Evolutionary conservation across 2,113 vertebrate species (phyloP).

Genomic region (Zosterops japonicus): DNA sequence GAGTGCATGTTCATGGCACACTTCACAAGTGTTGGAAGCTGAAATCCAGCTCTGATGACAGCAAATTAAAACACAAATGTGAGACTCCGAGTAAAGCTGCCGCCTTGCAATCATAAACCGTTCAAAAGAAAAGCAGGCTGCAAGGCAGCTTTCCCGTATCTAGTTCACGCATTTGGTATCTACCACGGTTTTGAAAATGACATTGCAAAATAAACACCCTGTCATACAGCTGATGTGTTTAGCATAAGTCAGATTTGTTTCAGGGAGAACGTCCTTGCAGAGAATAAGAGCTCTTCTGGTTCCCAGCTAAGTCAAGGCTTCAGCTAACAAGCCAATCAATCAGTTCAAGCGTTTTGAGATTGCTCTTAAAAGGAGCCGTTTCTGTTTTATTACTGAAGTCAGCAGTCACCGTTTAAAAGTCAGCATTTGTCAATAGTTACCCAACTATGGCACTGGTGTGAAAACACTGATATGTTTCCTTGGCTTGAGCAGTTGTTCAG

Average conservation of each 20-base stretch:
- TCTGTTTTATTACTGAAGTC: not conserved
- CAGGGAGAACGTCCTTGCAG: not conserved
- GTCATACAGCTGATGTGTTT: not conserved
- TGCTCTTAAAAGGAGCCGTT: not conserved
- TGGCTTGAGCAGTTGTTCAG: conserved; percentile 11
- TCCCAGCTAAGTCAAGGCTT: not conserved
- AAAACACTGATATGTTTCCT: conserved; percentile 7
- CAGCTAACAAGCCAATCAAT: not conserved
- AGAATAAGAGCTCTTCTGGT: not conserved
- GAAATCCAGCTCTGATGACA: not conserved
- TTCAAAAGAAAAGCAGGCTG: not conserved
- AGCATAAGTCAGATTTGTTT: not conserved
- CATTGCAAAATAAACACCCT: not conserved
- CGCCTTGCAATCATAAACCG: not conserved
- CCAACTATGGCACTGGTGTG: not conserved
- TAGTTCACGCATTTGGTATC: not conserved
- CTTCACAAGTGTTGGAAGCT: not conserved
- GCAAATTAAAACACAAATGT: conserved; percentile 15
- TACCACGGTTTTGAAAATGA: not conserved
- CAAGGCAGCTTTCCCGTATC: not conserved
- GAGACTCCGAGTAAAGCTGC: not conserved
- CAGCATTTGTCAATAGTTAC: conserved; percentile 38
- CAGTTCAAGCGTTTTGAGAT: not conserved
- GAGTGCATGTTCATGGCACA: not conserved
- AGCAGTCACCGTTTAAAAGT: not conserved